Evolutionary conservation across 2,113 vertebrate species (phyloP).

Genomic region (Corvus cornix): DNA sequence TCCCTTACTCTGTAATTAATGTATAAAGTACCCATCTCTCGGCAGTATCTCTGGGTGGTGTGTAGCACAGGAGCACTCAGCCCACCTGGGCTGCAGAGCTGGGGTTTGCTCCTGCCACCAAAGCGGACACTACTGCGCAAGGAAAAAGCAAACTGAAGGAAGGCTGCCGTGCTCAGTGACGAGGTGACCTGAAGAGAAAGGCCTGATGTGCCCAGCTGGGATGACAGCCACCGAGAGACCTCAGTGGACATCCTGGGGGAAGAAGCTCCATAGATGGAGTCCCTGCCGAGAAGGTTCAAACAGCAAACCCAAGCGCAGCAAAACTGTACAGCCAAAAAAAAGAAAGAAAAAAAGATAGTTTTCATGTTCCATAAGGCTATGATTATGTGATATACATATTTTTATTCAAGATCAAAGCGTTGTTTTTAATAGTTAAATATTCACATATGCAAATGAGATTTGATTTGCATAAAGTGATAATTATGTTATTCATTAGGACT

Average conservation of each 20-base stretch:
- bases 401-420: constrained; percentile 67
- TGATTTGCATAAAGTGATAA: constrained; percentile 71
- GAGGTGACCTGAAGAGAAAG: not conserved
- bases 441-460: constrained; percentile 61
- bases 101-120: not conserved
- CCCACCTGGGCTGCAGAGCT: not conserved
- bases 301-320: not conserved
- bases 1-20: constrained; percentile 26
- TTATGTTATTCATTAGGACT: constrained; percentile 72
- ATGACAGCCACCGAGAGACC: not conserved
- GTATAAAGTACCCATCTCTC: not conserved
- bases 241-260: constrained; percentile 1
- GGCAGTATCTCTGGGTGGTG: not conserved
- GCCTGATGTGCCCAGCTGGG: not conserved
- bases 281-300: constrained; percentile 28
- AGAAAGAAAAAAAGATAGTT: not conserved
- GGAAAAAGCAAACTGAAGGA: not conserved
- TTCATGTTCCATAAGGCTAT: constrained; percentile 70
- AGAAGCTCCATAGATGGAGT: not conserved
- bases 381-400: constrained; percentile 73
- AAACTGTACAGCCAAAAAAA: constrained; percentile 2
- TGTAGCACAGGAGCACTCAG: not conserved
- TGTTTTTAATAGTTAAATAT: constrained; percentile 74
- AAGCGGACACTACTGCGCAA: not conserved
- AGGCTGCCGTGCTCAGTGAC: not conserved